Conservation (phyloP, 2,797 vertebrate species). For the Chelon auratus region DNA sequence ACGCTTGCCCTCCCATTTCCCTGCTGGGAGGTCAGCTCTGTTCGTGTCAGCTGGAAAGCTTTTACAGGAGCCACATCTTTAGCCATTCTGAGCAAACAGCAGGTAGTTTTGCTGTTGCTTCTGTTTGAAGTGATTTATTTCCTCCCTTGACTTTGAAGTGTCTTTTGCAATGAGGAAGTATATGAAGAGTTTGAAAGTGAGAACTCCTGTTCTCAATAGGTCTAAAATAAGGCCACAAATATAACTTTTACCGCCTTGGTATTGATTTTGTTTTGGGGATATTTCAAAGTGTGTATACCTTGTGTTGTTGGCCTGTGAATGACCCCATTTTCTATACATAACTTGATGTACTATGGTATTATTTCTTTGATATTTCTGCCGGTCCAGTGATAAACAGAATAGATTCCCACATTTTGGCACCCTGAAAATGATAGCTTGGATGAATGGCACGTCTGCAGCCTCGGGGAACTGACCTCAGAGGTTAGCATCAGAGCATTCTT, state of each 20-base stretch:
- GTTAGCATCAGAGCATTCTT: constrained; percentile 53
- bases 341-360: constrained; percentile 8
- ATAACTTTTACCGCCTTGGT: constrained; percentile 1
- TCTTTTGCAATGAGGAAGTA: constrained; percentile 28
- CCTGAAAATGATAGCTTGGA: constrained; percentile 42
- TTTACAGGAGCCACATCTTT: constrained; percentile 55
- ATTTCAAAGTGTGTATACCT: not conserved
- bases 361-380: constrained; percentile 5
- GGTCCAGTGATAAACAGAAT: not conserved
- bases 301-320: constrained; percentile 10
- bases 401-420: constrained; percentile 33
- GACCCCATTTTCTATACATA: constrained; percentile 4
- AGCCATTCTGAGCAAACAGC: constrained; percentile 49
- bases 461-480: constrained; percentile 55
- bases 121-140: constrained; percentile 41
- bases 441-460: constrained; percentile 41
- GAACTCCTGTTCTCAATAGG: constrained; percentile 2
- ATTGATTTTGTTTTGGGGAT: not conserved
- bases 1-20: constrained; percentile 59
- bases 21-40: constrained; percentile 71
- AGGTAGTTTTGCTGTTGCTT: constrained; percentile 52
- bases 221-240: constrained; percentile 9
- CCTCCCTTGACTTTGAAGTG: constrained; percentile 45
- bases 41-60: constrained; percentile 52
- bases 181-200: constrained; percentile 29